Evolutionary conservation across 2,113 vertebrate species (phyloP).

Genomic region (Solea senegalensis): DNA sequence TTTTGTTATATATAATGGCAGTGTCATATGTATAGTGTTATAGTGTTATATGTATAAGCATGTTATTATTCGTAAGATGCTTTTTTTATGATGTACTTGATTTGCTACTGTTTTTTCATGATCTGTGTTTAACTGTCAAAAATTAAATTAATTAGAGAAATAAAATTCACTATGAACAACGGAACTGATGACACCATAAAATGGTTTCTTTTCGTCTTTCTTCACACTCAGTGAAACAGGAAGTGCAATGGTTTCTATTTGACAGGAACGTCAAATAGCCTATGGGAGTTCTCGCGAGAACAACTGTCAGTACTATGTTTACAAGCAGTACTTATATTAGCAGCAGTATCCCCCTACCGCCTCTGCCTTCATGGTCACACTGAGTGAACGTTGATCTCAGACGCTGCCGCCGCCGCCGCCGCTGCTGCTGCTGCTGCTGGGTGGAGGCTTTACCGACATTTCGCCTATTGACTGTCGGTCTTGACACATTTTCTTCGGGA

Average conservation of each 20-base stretch:
- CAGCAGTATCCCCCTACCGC: conserved; percentile 50
- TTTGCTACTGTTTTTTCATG: too few relatives aligned
- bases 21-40: too few relatives aligned
- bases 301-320: conserved; percentile 4
- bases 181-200: too few relatives aligned
- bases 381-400: not conserved
- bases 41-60: not conserved
- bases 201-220: too few relatives aligned
- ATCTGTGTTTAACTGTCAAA: not conserved
- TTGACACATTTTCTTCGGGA: not conserved
- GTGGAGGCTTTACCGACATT: conserved; percentile 39
- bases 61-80: not conserved
- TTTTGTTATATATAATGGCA: too few relatives aligned
- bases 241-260: too few relatives aligned
- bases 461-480: conserved; percentile 22
- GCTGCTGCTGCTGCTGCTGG: not conserved
- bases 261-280: too few relatives aligned
- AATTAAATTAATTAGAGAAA: too few relatives aligned
- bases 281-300: conserved; percentile 61
- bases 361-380: conserved; percentile 30
- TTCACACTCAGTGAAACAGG: too few relatives aligned
- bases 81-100: not conserved
- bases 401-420: not conserved
- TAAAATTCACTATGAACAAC: too few relatives aligned
- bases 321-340: conserved; percentile 66